Base-by-base conservation (phyloP, 2,113 vertebrate species). In the Amblyopsis rosae region DNA sequence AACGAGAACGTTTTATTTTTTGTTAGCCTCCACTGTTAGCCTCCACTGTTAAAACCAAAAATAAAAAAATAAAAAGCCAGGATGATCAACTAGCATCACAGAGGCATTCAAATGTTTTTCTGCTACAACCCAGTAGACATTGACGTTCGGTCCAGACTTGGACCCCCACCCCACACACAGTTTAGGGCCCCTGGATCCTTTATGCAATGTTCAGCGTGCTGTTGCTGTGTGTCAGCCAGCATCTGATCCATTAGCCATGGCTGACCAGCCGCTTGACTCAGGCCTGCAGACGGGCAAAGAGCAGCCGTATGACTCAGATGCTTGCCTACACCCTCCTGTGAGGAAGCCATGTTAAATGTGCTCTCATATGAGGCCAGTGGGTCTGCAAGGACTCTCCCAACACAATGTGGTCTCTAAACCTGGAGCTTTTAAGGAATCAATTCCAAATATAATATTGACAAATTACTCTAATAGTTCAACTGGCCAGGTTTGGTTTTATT, bases 241-340 rank as follows among this genome's bases (percentile, higher is more conserved):
- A 79, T 85, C 67, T 74, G 80, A 88, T 82, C 51, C 9, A 67
- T 83, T 76, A 82, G 73, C 77, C 72, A 82, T 26, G 69, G 80
- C 63, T 68, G 80, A 76, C 53, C 70, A 59, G 61, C 16, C 26
- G 1, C 60, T 67, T 73, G 69, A 82, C 47, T 74, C 83, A 79
- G 51, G 47, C 63, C 51, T 17, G 48, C 67, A 64, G 71, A 78
- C 60, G 57, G 65, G 51, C 62, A 76, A 55, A 51, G 15, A 63
- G 62, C 62, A 41, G 60, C 72, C 16, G 35, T 62, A 70, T 65
- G 50, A 73, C 72, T 67, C n/a, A 0, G 11, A 69, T 55, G 48
- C 59, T 19, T 5, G 45, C 3, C 33, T 6, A 26, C 26, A 0
- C n/a, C 17, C 57, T 67, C n/a, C 62, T 67, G 26, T 45, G 47